Evolutionary conservation across 2,888 invertebrate species (phyloP).

Genomic region (Brenthis ino): DNA sequence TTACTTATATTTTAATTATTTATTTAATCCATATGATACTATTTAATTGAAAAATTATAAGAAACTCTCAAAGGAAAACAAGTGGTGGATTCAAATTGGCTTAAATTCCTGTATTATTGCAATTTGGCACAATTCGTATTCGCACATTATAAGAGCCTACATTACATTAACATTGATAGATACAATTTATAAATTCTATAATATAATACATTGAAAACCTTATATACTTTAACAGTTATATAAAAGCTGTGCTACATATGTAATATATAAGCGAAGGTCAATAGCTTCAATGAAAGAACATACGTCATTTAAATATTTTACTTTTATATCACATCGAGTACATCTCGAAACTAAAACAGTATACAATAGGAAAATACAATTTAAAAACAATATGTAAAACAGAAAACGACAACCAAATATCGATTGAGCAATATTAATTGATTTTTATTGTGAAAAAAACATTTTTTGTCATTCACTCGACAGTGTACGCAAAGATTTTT

Average conservation of each 20-base stretch:
- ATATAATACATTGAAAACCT: conserved; percentile 39
- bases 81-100: conserved; percentile 57
- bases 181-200: conserved; percentile 52
- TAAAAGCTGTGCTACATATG: conserved; percentile 62
- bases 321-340: conserved; percentile 73
- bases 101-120: conserved; percentile 66
- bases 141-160: conserved; percentile 46
- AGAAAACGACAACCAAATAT: conserved; percentile 43
- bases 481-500: conserved; percentile 18
- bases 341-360: conserved; percentile 62
- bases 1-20: neutral
- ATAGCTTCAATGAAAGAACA: conserved; percentile 61
- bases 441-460: conserved; percentile 2
- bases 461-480: conserved; percentile 31
- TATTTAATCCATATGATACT: too few species aligned
- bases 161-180: conserved; percentile 57
- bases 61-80: conserved; percentile 44
- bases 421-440: conserved; percentile 69
- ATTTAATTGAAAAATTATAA: neutral
- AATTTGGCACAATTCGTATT: conserved; percentile 63
- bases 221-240: conserved; percentile 50
- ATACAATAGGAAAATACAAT: conserved; percentile 12
- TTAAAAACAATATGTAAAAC: conserved; percentile 13
- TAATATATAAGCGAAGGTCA: conserved; percentile 51
- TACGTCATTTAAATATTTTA: conserved; percentile 64